These are phyloP conservation scores for Solen grandis DNA, from an alignment of 1,140 invertebrate species.

Conservation along the genomic window DNA sequence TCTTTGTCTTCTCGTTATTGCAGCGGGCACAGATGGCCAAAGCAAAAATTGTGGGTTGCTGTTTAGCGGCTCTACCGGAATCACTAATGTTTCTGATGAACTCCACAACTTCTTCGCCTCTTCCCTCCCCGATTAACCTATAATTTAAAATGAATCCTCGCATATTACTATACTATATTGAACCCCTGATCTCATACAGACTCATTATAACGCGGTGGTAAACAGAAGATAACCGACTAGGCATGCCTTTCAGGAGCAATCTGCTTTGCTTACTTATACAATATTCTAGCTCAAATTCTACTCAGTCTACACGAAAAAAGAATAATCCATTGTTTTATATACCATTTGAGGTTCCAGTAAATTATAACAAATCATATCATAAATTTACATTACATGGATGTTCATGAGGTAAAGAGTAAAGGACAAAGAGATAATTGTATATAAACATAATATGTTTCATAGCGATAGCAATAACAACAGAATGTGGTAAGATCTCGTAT, in stretches of 20 bases:
- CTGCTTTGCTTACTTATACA: background rate
- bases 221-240: background rate
- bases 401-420: too few species aligned
- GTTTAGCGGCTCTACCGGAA: conserved; percentile 76
- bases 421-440: too few species aligned
- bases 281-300: too few species aligned
- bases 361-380: too few species aligned
- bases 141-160: conserved; percentile 25
- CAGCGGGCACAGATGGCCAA: conserved; percentile 77
- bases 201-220: background rate
- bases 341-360: too few species aligned
- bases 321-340: too few species aligned
- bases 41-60: conserved; percentile 75
- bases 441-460: too few species aligned
- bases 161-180: background rate
- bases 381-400: too few species aligned
- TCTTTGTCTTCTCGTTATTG: conserved; percentile 67
- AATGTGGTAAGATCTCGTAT: too few species aligned
- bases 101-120: conserved; percentile 73
- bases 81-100: conserved; percentile 74
- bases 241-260: too few species aligned
- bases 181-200: background rate
- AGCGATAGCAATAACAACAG: too few species aligned
- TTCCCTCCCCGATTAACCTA: conserved; percentile 72
- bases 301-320: too few species aligned